Base-by-base conservation (phyloP, 2,113 vertebrate species). In the Seriola aureovittata region DNA sequence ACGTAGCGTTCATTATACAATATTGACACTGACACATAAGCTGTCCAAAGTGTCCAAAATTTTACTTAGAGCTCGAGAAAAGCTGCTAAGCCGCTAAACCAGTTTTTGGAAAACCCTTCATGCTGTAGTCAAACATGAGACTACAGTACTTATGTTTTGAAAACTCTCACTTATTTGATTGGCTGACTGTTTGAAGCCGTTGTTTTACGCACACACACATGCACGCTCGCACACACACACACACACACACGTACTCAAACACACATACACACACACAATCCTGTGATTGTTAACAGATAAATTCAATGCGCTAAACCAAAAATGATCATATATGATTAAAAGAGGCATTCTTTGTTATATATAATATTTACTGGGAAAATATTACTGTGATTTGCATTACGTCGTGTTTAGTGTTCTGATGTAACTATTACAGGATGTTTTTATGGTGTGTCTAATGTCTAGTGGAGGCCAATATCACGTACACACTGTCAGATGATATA, bases 121-220 rank as follows among this genome's bases (percentile, higher is more conserved):
- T 54, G 21, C n/a, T 29, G 14, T 14, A 48, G 16, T 52, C 64
- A 44, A 19, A 32, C 74, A 57, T 48, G 32, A 50, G 57, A 71
- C 4, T 13, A 60, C 57, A 75, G 50, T 36, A 19, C 46, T 16
- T 55, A 1, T 50, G 4, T 55, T 64, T 32, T 48, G n/a, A 64
- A 80, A 69, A 21, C n/a, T 60, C 50, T 71, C 57, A 42, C 64
- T 66, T 57, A 19, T 71, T 32, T 59, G n/a, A 73, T 32, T 55
- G 42, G 70, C 75, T 44, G 71, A 80, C 82, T 81, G 12, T 73
- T 73, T 1, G 50, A 82, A 85, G 84, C 63, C 62, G 13, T 68
- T 65, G 84, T 76, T 88, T 78, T 50, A 55, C 6, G 40, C 48
- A 40, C 5, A 32, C 23, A 13, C 7, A 52, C 21, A 5, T 44